Evolutionary conservation across 1,140 invertebrate species (phyloP).

Genomic region (Dysdera silvatica): DNA sequence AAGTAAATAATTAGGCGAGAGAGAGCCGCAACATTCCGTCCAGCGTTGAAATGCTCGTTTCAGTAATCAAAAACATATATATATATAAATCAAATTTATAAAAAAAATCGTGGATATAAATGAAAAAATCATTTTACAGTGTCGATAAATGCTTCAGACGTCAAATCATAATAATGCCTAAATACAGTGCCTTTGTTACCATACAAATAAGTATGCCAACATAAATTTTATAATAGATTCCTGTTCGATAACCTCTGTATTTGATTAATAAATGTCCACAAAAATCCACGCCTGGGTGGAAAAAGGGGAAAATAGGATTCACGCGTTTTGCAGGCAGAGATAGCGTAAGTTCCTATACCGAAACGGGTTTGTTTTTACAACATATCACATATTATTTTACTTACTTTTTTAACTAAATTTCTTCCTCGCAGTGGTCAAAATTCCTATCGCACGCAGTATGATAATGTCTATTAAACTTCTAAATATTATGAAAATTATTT

Average conservation of each 20-base stretch:
- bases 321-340: neutral
- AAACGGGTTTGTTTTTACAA: neutral
- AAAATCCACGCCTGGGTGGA: conserved; percentile 6
- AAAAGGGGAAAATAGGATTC: neutral
- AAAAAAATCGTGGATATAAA: no score
- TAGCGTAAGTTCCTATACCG: neutral
- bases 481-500: no score
- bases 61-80: no score
- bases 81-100: no score
- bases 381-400: conserved; percentile 7
- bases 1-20: no score
- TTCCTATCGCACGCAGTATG: neutral
- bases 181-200: neutral
- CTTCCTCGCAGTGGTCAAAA: neutral
- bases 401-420: conserved; percentile 6
- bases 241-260: neutral
- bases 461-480: no score
- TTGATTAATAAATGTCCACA: conserved; percentile 16
- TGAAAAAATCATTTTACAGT: conserved; percentile 3
- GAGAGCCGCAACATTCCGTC: no score
- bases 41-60: no score
- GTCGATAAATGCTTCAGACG: neutral
- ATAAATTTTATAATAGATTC: neutral
- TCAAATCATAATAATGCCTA: conserved; percentile 6
- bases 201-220: conserved; percentile 10